phyloP scores from a whole-genome alignment of 1,140 invertebrate genomes.

The Tetragonula clypearis region DNA sequence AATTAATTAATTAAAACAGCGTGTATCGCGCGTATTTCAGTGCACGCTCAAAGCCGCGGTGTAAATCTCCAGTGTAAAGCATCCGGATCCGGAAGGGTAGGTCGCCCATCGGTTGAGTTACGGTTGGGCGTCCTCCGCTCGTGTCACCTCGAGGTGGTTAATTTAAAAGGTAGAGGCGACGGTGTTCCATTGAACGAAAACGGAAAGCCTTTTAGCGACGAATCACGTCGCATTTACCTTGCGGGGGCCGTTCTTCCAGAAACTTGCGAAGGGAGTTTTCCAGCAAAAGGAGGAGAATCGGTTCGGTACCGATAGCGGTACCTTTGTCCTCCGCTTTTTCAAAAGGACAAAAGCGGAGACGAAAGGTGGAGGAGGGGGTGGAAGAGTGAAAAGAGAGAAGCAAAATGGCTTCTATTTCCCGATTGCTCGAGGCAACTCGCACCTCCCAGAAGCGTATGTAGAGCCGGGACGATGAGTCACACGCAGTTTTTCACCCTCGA shows the following conservation, averaged over 20 bases:
- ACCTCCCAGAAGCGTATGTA: constrained; percentile 28
- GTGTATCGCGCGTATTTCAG: too few species aligned
- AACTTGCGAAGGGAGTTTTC: not conserved
- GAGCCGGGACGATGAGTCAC: not conserved
- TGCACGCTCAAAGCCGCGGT: too few species aligned
- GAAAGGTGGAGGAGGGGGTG: not conserved
- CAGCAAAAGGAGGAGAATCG: not conserved
- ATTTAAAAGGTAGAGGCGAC: not conserved
- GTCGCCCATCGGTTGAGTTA: not conserved
- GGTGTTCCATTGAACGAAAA: not conserved
- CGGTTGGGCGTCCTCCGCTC: not conserved
- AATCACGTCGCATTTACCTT: not conserved
- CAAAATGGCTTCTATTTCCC: constrained; percentile 30
- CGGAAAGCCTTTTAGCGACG: not conserved
- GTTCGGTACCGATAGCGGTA: constrained; percentile 5
- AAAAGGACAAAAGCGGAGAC: not conserved
- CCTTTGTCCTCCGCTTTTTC: not conserved
- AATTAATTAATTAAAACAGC: too few species aligned
- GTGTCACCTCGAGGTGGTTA: not conserved
- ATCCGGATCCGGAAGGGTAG: not conserved
- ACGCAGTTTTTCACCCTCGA: constrained; percentile 25
- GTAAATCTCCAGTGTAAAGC: too few species aligned
- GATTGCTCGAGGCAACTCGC: constrained; percentile 17
- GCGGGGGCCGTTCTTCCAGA: not conserved
- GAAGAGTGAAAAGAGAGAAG: not conserved